These are phyloP conservation scores for Geothlypis trichas DNA, from an alignment of 2,113 vertebrate genomes.

Conservation along the genomic window DNA sequence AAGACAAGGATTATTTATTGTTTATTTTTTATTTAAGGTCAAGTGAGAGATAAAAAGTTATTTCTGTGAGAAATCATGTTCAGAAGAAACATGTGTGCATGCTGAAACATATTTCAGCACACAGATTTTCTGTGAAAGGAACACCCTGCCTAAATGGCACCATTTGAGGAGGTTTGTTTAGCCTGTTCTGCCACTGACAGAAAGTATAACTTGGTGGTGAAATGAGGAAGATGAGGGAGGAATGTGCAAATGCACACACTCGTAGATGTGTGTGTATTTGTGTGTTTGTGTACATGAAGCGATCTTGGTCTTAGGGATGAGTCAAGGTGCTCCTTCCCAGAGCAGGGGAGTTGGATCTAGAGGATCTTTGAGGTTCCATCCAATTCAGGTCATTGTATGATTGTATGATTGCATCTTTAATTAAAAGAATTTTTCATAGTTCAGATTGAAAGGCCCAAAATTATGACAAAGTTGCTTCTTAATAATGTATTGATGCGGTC, in stretches of 20 bases:
- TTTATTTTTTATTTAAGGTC: neutral
- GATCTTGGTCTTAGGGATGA: neutral
- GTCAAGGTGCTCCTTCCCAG: neutral
- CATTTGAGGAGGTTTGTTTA: neutral
- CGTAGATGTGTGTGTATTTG: accelerated
- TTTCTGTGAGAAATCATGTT: neutral
- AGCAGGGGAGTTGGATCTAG: accelerated
- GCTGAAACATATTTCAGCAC: neutral
- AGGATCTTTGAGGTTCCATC: neutral
- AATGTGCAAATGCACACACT: accelerated
- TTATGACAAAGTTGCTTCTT: neutral
- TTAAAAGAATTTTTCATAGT: neutral
- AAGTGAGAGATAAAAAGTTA: neutral
- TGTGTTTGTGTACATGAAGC: neutral
- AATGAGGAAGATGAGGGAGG: neutral
- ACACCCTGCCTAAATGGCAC: neutral
- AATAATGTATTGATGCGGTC: neutral
- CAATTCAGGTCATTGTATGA: neutral
- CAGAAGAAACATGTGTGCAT: neutral
- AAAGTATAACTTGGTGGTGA: neutral
- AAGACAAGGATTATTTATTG: neutral
- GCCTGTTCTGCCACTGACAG: neutral
- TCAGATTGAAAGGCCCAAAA: neutral
- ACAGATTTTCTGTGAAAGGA: neutral
- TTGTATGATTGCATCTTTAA: neutral